Evolutionary conservation across 2,888 invertebrate species (phyloP), one percentile per base, ranked within the genome.

Genomic region (Leucophora obtusa): DNA sequence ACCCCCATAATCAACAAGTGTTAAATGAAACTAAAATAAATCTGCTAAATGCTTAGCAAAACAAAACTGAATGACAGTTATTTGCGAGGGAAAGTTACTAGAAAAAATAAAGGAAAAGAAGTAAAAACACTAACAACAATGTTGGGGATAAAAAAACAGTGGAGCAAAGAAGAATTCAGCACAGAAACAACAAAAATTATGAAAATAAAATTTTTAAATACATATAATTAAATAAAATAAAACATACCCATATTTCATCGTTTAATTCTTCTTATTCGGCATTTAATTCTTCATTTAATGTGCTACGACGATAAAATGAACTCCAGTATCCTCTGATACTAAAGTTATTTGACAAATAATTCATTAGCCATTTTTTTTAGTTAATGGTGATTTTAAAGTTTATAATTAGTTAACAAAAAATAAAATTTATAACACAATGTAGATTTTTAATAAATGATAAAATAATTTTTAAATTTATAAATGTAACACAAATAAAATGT

Each of bases 241-340:
- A 85, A 87, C 90, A 81, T 82, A 90, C 90, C 90, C 89, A 88
- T 83, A 90, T 89, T 35, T 89, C 88, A 10, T 84, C 60, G 68
- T 89, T 86, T 1, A 90, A 51, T 5, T 83, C 65, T 2, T 75
- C 69, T 90, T 90, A 90, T 76, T 90, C 90, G 2, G 83, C 82
- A 76, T 89, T 89, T 1, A 90, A 60, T 50, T 89, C 87, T 3
- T 82, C 70, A 60, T 89, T 88, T 21, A 89, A 82, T 8, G 84
- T 78, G 17, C 85, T 85, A 54, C 87, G 86, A 5, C 89, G 85
- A 82, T 87, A n/a, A n/a, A n/a, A n/a, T n/a, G n/a, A n/a, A n/a
- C n/a, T n/a, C n/a, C n/a, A n/a, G n/a, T n/a, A n/a, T n/a, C n/a
- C n/a, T n/a, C n/a, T n/a, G n/a, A n/a, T n/a, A n/a, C n/a, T n/a